Conservation (phyloP, 2,797 vertebrate species). For the Eulemur coronatus region DNA sequence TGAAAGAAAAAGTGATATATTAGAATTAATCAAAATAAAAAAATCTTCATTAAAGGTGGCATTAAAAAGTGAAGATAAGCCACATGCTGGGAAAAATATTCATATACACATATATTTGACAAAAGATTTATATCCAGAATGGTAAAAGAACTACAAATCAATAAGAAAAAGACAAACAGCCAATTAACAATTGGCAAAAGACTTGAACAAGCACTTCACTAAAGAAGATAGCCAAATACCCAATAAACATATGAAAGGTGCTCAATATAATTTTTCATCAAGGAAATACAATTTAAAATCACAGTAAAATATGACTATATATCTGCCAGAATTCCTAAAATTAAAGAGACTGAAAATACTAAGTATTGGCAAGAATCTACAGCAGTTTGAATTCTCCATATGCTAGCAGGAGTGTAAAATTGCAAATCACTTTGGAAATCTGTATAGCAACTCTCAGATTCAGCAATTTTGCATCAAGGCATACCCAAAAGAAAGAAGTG, state of each 20-base stretch:
- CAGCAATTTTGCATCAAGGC: not conserved
- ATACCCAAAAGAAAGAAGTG: not conserved
- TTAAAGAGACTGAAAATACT: constrained; percentile 27
- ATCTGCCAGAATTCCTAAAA: not conserved
- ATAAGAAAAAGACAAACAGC: constrained; percentile 1
- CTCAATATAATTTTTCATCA: constrained; percentile 27
- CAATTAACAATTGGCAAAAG: constrained; percentile 45
- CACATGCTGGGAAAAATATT: not conserved
- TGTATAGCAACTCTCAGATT: not conserved
- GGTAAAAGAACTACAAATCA: constrained; percentile 47
- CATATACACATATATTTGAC: not conserved
- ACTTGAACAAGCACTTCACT: constrained; percentile 18
- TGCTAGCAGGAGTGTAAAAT: not conserved
- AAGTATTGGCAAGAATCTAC: not conserved
- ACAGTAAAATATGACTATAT: constrained; percentile 19
- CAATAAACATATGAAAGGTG: constrained; percentile 12
- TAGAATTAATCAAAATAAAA: not conserved
- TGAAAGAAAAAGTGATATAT: constrained; percentile 16
- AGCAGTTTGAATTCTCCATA: constrained; percentile 33
- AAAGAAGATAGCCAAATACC: constrained; percentile 25
- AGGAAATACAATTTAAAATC: constrained; percentile 34
- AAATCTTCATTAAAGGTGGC: constrained; percentile 15
- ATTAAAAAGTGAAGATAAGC: constrained; percentile 28
- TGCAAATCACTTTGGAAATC: constrained; percentile 11
- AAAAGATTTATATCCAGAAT: constrained; percentile 45